Evolutionary conservation across 2,888 invertebrate genomes (phyloP), one percentile per base, ranked within the genome.

Genomic region (Gymnosoma rotundatum): DNA sequence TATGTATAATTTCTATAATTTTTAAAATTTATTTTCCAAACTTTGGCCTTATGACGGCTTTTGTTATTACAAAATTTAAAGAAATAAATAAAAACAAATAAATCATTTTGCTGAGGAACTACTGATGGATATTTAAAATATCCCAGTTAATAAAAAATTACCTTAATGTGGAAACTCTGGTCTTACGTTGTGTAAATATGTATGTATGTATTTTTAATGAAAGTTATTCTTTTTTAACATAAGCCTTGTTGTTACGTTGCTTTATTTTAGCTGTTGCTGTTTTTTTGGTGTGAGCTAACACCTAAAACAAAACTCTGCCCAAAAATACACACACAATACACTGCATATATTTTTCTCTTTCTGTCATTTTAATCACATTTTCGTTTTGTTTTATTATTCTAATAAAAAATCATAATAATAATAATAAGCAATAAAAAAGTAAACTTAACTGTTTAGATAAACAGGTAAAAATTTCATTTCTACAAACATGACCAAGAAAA

Each of bases 381-480:
- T 61, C 61, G 60, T 56, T 80, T 75, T 70, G 70, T 82, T 82
- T 81, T 58, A 60, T 81, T 81, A 63, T 76, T 58, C 80, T 18
- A 61, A 60, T 32, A 69, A 56, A 76, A 42, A 42, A 32, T 32
- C 32, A 32, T 32, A 32, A 32, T 32, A 32, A 58, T 10, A 48
- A 50, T 6, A 38, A 56, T 45, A 48, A 50, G 66, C 20, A 42
- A 58, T 58, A 66, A 64, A 82, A 64, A 58, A 52, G 18, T 52
- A 64, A 67, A 75, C 48, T 52, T 84, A 78, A 78, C 78, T 84
- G 78, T 81, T 80, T 78, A 70, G 58, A 64, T 81, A 74, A 84
- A 70, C 81, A 84, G 78, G 84, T 81, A 81, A 84, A 81, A 81
- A 36, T 76, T 25, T 45, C 61, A 54, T 50, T 72, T 60, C 32